These are phyloP conservation scores for Acrocephalus kingi DNA, from an alignment of 2,113 vertebrate species.

Conservation along the genomic window DNA sequence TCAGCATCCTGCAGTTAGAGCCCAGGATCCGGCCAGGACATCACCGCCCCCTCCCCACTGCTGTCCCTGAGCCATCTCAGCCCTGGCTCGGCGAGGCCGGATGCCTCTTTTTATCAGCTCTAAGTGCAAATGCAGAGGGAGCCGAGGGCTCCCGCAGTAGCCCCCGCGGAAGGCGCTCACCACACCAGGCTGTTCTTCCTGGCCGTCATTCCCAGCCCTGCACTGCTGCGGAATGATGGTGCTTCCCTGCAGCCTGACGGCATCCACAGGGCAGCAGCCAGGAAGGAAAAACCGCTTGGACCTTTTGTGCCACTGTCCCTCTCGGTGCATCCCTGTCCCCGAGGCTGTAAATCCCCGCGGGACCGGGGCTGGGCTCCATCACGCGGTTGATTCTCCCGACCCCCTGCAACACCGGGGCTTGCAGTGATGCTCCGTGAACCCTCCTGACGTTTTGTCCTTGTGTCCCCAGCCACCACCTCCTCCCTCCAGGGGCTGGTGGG, in stretches of 20 bases:
- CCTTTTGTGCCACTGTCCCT: neutral
- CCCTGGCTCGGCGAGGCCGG: neutral
- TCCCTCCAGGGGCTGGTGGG: neutral
- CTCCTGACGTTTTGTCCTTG: rapidly evolving
- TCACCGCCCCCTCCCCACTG: rapidly evolving
- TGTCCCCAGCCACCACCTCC: neutral
- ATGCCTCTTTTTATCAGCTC: neutral
- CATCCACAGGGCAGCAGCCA: neutral
- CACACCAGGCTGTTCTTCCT: neutral
- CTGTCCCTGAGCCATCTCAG: neutral
- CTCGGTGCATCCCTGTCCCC: neutral
- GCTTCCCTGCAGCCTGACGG: neutral
- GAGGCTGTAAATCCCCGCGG: rapidly evolving
- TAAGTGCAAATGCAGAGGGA: neutral
- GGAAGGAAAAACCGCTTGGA: neutral
- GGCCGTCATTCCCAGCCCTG: neutral
- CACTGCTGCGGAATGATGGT: neutral
- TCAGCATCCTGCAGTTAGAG: neutral
- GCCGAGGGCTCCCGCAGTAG: neutral
- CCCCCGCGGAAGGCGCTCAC: neutral
- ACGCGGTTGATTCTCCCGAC: neutral
- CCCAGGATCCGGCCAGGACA: neutral
- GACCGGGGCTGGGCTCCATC: rapidly evolving
- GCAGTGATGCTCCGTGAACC: neutral
- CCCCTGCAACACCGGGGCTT: rapidly evolving